Conservation (phyloP, 1,140 invertebrate genomes). For the Scaptomyza graminum region DNA sequence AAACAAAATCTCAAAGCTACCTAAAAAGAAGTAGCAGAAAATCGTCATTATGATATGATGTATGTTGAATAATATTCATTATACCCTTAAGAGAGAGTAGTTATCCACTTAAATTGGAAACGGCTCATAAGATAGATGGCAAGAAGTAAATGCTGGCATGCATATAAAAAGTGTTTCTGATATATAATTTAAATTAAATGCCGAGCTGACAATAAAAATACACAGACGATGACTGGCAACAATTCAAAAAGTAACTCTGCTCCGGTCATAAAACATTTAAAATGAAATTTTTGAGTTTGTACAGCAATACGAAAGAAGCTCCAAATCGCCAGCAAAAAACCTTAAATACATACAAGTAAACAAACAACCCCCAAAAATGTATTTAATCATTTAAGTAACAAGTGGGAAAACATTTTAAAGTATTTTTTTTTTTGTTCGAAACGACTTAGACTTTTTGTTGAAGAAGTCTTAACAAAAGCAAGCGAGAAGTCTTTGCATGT, state of each 20-base stretch:
- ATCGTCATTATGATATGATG: no score
- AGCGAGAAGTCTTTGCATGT: constrained; percentile 27
- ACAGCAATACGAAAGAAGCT: constrained; percentile 3
- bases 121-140: constrained; percentile 25
- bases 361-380: constrained; percentile 64
- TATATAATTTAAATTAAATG: constrained; percentile 81
- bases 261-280: constrained; percentile 74
- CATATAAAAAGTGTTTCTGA: constrained; percentile 62
- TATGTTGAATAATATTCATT: no score
- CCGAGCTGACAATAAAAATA: constrained; percentile 75
- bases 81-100: constrained; percentile 3
- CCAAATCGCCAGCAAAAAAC: constrained; percentile 44
- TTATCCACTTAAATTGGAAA: constrained; percentile 27
- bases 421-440: constrained; percentile 16
- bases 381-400: constrained; percentile 77
- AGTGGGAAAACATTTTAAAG: constrained; percentile 64
- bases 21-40: no score
- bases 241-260: constrained; percentile 61
- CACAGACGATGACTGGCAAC: constrained; percentile 47
- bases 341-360: constrained; percentile 30
- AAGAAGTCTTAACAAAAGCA: constrained; percentile 26
- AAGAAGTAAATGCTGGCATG: constrained; percentile 31
- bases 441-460: neutral
- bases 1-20: no score
- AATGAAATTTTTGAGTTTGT: constrained; percentile 56